A percentile compares a stretch with the other conserved stretches of the same genome.
phyloP scores from a whole-genome alignment of 2,797 vertebrate species.

The Podarcis siculus region DNA sequence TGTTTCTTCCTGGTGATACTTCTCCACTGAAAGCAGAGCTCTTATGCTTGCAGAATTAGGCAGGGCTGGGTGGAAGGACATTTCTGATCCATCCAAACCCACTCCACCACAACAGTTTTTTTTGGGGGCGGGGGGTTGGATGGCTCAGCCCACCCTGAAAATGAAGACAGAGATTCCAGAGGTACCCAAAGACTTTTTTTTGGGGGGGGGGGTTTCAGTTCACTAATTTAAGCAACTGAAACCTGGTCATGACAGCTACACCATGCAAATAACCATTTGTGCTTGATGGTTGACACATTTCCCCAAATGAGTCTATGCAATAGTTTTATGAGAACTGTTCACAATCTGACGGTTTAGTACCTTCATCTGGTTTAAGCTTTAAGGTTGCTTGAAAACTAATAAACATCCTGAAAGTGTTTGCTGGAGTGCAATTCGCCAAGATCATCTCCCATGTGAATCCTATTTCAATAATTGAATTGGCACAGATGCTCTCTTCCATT shows the following conservation, averaged over 20 bases:
- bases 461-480: background rate
- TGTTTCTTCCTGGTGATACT: no score
- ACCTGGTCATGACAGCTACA: background rate
- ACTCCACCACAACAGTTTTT: no score
- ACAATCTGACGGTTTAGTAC: background rate
- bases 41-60: no score
- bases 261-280: background rate
- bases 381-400: background rate
- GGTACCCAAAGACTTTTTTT: background rate
- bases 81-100: no score
- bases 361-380: background rate
- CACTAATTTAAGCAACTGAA: background rate
- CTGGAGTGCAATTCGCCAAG: background rate
- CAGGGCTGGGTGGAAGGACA: no score
- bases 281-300: background rate
- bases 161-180: background rate
- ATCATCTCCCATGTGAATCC: background rate
- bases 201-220: background rate
- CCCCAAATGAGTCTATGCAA: background rate
- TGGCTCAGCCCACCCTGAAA: no score
- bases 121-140: background rate
- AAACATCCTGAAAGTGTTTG: background rate
- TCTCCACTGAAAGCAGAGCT: no score
- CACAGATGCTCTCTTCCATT: background rate
- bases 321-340: background rate